Percentiles rank a stretch among this genome's conserved stretches.
phyloP scores from a whole-genome alignment of 2,888 invertebrate genomes.

The Epistrophella euchroma region DNA sequence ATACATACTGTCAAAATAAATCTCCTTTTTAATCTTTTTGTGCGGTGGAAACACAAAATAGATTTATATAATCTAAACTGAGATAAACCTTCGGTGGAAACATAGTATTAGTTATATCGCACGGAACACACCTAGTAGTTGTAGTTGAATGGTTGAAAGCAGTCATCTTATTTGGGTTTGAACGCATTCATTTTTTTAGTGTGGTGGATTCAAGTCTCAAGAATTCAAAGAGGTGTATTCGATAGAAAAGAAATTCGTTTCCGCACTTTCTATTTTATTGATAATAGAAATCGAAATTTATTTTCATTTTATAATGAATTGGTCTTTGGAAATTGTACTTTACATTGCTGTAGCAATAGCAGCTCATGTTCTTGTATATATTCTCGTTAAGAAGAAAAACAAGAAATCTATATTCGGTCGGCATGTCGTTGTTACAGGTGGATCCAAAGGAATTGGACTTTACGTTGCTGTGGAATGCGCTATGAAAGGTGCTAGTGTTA shows the following conservation, averaged over 20 bases:
- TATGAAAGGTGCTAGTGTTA: constrained; percentile 93
- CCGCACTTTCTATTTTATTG: constrained; percentile 61
- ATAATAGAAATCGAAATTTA: constrained; percentile 13
- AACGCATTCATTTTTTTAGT: constrained; percentile 26
- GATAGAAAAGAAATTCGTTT: constrained; percentile 28
- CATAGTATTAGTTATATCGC: too few relatives aligned
- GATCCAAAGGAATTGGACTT: constrained; percentile 98
- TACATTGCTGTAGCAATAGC: constrained; percentile 79
- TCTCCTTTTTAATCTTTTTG: too few relatives aligned
- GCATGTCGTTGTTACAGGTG: constrained; percentile 93
- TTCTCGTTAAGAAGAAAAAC: constrained; percentile 80
- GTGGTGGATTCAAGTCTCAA: too few relatives aligned
- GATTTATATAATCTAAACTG: too few relatives aligned
- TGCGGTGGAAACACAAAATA: too few relatives aligned
- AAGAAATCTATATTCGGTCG: constrained; percentile 82
- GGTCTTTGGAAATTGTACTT: constrained; percentile 78
- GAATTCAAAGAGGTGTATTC: too few relatives aligned
- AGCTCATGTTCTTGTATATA: constrained; percentile 79
- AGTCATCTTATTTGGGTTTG: constrained; percentile 28
- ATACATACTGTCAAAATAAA: too few relatives aligned
- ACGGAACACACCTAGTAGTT: too few relatives aligned
- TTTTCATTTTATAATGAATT: constrained; percentile 76
- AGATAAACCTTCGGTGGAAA: too few relatives aligned
- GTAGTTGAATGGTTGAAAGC: too few relatives aligned
- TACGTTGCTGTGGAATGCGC: constrained; percentile 91